Percentiles rank a stretch among this genome's conserved stretches.
Conservation (phyloP, 2,113 vertebrate genomes). For the Epinephelus fuscoguttatus region DNA sequence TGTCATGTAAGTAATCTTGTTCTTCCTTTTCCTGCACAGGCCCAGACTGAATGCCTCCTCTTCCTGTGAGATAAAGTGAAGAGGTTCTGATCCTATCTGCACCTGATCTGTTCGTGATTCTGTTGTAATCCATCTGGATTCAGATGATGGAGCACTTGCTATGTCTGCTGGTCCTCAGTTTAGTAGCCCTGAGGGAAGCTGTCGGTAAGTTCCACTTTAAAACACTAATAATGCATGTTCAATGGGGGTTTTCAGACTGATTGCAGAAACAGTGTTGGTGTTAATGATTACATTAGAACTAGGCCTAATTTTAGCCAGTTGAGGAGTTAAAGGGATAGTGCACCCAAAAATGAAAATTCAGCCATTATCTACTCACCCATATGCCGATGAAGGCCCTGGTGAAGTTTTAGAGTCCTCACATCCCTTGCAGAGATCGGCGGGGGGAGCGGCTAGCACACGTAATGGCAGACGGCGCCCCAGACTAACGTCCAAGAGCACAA, state of each 20-base stretch:
- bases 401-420: no score
- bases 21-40: conserved; percentile 26
- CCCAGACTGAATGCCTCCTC: neutral
- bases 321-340: neutral
- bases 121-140: neutral
- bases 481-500: no score
- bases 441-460: no score
- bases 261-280: neutral
- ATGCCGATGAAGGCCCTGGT: no score
- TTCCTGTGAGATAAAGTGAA: neutral
- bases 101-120: conserved; percentile 11
- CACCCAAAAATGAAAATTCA: no score
- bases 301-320: neutral
- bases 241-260: neutral
- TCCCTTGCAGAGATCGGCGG: no score
- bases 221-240: neutral
- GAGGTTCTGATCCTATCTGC: conserved; percentile 8
- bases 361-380: no score
- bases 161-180: conserved; percentile 67
- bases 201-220: conserved; percentile 61
- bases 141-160: conserved; percentile 68
- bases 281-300: no score
- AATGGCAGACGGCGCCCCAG: no score
- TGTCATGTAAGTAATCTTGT: neutral
- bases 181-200: conserved; percentile 54